phyloP scores from a whole-genome alignment of 30 jellyfish, hydroid and myxozoan genomes.

The Pelagia noctiluca region DNA sequence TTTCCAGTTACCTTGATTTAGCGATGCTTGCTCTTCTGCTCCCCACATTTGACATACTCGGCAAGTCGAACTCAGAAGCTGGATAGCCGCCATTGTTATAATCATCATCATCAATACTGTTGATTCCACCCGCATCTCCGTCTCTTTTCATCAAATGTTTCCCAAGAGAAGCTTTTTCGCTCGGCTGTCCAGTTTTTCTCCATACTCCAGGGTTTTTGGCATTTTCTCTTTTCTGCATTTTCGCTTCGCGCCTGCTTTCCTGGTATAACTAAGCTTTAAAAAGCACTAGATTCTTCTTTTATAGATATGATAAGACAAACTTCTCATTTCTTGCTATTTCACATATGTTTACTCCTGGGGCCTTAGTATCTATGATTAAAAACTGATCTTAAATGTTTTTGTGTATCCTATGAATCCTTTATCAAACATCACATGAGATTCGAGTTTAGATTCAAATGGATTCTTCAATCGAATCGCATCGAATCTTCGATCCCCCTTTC shows the following conservation, averaged over 20 bases:
- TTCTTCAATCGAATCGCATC: too few relatives aligned
- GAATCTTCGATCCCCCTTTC: too few relatives aligned
- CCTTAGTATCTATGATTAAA: too few relatives aligned
- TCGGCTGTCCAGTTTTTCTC: conserved; percentile 69
- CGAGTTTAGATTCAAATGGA: too few relatives aligned
- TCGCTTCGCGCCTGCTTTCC: not conserved
- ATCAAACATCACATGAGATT: too few relatives aligned
- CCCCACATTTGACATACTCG: not conserved
- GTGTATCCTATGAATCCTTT: too few relatives aligned
- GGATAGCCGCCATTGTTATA: not conserved
- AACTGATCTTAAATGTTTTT: too few relatives aligned
- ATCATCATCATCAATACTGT: conserved; percentile 1
- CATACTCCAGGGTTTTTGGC: conserved; percentile 57
- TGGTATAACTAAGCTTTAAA: not conserved
- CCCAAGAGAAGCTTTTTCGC: not conserved
- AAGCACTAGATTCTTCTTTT: not conserved
- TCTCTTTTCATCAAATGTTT: conserved; percentile 1
- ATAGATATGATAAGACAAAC: not conserved
- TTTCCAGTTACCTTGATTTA: not conserved
- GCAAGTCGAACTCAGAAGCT: not conserved
- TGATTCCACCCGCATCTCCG: not conserved
- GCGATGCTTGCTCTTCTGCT: not conserved
- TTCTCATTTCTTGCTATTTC: too few relatives aligned
- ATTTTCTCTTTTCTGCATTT: conserved; percentile 19
- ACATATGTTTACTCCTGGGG: too few relatives aligned